Evolutionary conservation across 2,888 invertebrate species (phyloP).

Genomic region (Stenichneumon culpator): DNA sequence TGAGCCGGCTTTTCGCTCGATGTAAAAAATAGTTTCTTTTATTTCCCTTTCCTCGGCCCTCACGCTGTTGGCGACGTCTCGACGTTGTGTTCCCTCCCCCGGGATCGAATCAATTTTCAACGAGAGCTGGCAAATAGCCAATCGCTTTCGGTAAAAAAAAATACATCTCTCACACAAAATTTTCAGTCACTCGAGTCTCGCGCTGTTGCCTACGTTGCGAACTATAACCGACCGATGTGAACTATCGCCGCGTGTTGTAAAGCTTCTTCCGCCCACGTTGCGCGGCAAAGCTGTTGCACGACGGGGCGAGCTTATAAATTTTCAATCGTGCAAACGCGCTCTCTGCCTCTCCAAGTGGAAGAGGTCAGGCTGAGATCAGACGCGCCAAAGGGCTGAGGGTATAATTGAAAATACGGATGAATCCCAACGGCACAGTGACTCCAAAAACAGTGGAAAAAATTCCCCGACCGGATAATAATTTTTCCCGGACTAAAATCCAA

Average conservation of each 20-base stretch:
- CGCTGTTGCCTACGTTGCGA: neutral
- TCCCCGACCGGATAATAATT: neutral
- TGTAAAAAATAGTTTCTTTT: conserved; percentile 6
- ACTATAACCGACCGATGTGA: neutral
- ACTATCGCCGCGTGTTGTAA: neutral
- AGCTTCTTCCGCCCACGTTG: neutral
- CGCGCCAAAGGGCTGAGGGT: conserved; percentile 1
- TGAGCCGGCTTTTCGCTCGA: conserved; percentile 25
- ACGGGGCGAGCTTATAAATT: conserved; percentile 42
- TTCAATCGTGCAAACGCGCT: conserved; percentile 48
- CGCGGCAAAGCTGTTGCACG: conserved; percentile 12
- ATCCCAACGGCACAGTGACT: neutral
- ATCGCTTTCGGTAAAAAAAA: conserved; percentile 20
- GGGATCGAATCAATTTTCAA: conserved; percentile 46
- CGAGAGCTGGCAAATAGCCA: conserved; percentile 41
- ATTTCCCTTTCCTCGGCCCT: neutral
- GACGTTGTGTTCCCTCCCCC: conserved; percentile 8
- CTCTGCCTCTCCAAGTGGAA: conserved; percentile 41
- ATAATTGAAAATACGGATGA: conserved; percentile 30
- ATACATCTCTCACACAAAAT: neutral
- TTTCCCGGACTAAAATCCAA: neutral
- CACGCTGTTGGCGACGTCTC: conserved; percentile 27
- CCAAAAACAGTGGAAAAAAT: neutral
- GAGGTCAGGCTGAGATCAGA: conserved; percentile 58
- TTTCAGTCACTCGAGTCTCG: neutral